These are phyloP conservation scores for Hippolais icterina DNA, from an alignment of 2,113 vertebrate genomes.

Conservation along the genomic window DNA sequence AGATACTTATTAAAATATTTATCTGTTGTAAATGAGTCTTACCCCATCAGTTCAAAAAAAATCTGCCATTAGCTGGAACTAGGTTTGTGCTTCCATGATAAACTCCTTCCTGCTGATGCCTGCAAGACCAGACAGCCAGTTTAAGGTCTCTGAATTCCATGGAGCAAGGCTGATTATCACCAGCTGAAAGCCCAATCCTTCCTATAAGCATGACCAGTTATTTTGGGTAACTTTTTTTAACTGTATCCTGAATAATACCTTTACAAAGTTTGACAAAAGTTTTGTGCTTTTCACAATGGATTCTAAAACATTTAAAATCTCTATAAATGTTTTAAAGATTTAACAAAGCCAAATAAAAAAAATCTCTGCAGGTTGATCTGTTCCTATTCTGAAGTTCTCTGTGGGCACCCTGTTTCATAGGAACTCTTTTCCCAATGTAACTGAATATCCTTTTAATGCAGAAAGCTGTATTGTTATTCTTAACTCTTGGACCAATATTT, in stretches of 20 bases:
- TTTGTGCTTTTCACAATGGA: slow-evolving; percentile 2
- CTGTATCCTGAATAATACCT: not conserved
- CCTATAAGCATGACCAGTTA: not conserved
- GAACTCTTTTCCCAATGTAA: slow-evolving; percentile 44
- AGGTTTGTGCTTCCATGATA: not conserved
- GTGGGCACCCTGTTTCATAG: slow-evolving; percentile 6
- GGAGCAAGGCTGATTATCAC: not conserved
- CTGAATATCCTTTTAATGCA: not conserved
- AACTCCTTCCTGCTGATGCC: not conserved
- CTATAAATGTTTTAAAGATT: slow-evolving; percentile 23
- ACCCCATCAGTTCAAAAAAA: not conserved
- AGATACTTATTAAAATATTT: not conserved
- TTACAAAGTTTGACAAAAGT: slow-evolving; percentile 27
- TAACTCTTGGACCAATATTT: slow-evolving; percentile 47
- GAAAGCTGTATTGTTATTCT: slow-evolving; percentile 44
- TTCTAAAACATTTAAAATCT: slow-evolving; percentile 14
- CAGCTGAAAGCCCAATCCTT: not conserved
- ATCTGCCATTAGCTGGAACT: not conserved
- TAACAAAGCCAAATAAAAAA: slow-evolving; percentile 27
- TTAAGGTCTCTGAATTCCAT: not conserved
- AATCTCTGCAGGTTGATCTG: not conserved
- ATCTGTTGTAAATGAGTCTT: not conserved
- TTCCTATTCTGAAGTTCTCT: slow-evolving; percentile 3
- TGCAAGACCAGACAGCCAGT: not conserved
- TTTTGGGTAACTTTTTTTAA: not conserved